Base-by-base conservation (phyloP, 2,888 invertebrate genomes). In the Macropis europaea region DNA sequence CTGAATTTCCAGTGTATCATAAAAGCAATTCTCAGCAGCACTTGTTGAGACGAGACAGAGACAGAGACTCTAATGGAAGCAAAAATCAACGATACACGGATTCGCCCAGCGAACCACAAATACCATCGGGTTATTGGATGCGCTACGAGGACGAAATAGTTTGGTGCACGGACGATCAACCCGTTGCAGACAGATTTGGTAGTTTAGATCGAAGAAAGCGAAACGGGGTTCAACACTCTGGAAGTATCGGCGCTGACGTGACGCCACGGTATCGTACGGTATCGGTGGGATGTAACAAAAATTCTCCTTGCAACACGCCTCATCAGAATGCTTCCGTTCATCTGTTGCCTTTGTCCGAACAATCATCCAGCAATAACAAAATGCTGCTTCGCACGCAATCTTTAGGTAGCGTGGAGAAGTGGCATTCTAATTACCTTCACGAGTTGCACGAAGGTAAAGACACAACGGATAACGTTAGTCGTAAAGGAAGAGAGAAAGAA, bases 201-300 rank as follows among this genome's bases (percentile, higher is more conserved):
- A 93, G 93, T 85, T 90, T 93, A 32, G 93, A 93, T 86, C 90
- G 93, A 34, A 90, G 93, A 84, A 92, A 91, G 89, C 91, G 91
- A 2, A 82, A 73, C 32, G 78, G 73, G 13, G 45, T 76, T 0
- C 83, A 86, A 36, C 81, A 84, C 48, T 48, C 74, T 22, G 54
- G 42, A 9, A 56, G 34, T 30, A 40, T 70, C 4, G 77, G 77
- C 9, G 24, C 68, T 0, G 86, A 85, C 3, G 36, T 68, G 1
- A 85, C 82, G 34, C 73, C 81, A 3, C 77, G 87, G 43, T 86
- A 88, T 62, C 86, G 87, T 34, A 82, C 86, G 0, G 85, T 82
- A n/a, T 75, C 83, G 0, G 59, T 79, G 28, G 68, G 81, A 22
- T 32, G 76, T 32, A 50, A 22, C 22, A 81, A 81, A 45, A 70